A percentile compares a stretch with the other conserved stretches of the same genome.
Evolutionary conservation across 2,888 invertebrate genomes (phyloP).

Genomic region (Lucinisca nassula): DNA sequence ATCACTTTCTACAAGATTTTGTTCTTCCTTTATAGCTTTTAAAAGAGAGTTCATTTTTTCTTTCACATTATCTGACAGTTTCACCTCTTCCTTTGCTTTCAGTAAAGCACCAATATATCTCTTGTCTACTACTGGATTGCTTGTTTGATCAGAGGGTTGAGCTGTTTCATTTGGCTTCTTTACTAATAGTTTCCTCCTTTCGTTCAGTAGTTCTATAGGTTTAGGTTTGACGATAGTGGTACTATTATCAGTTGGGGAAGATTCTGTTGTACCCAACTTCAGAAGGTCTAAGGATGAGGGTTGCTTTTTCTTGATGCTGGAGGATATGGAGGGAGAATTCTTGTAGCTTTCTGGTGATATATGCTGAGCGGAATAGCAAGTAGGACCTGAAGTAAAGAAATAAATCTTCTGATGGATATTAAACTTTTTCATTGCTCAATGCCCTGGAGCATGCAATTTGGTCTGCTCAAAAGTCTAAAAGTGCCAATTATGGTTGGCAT

Average conservation of each 20-base stretch:
- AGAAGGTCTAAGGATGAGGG: conserved; percentile 72
- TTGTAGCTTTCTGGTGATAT: conserved; percentile 36
- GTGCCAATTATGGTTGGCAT: too few species aligned
- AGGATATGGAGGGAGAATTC: conserved; percentile 60
- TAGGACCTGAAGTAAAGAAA: not conserved
- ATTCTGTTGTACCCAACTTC: conserved; percentile 65
- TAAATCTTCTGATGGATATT: too few species aligned
- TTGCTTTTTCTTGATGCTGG: conserved; percentile 66
- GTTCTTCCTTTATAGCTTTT: conserved; percentile 59
- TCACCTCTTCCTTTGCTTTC: conserved; percentile 13
- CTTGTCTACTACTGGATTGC: not conserved
- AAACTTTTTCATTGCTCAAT: too few species aligned
- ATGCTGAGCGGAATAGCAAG: not conserved
- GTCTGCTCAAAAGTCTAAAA: too few species aligned
- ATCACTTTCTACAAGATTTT: conserved; percentile 55
- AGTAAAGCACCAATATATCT: not conserved
- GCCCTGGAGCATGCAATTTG: too few species aligned
- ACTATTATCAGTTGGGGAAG: not conserved
- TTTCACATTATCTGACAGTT: conserved; percentile 56
- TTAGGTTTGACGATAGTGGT: not conserved
- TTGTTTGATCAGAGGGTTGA: not conserved
- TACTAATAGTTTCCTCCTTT: not conserved
- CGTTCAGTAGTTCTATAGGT: not conserved
- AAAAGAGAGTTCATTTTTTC: conserved; percentile 57
- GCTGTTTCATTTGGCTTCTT: not conserved